Base-by-base conservation (phyloP, 2,888 invertebrate species). In the Megamerina dolium region DNA sequence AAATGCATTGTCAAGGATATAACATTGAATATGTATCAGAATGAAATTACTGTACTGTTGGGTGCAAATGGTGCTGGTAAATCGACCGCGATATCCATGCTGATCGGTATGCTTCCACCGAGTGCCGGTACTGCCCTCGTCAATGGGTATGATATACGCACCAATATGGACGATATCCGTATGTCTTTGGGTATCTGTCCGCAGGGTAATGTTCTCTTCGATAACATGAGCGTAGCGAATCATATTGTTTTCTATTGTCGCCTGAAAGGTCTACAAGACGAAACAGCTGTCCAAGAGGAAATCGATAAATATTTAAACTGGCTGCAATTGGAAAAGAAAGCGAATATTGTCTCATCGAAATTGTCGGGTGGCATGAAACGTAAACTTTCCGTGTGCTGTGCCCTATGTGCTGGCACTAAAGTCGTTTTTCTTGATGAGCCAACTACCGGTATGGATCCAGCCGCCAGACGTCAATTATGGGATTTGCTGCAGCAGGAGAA, bases 81-180 rank as follows among this genome's bases (percentile, higher is more conserved):
- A 74, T 91, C 92, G 1, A 93, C 94, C 0, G 90, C 91, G 2
- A 91, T 94, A 77, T 88, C 89, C 0, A 92, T 94, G 83, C 71
- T 94, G 32, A 92, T 91, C 29, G 93, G 84, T 30, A 81, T 85
- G 72, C 74, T 82, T 44, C 76, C 79, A 17, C 79, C 81, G 4
- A 79, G 79, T 0, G 74, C 75, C 17, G 89, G 89, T 0, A 81
- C 81, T 10, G 85, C 87, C 1, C 70, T 75, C 30, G 74, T 89
- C 14, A 82, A 81, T 46, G 87, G 85, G n/a, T 79, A 77, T 58
- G 82, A 87, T 60, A 82, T 88, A 49, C 63, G 77, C 12, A 75
- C 71, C 1, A 78, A 87, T 54, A 76, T 83, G 43, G 68, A 70
- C 8, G 73, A 73, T 2, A 85, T 86, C 0, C 77, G 88, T 12